Conservation (phyloP, 2,888 invertebrate species). For the Zeuzera pyrina region DNA sequence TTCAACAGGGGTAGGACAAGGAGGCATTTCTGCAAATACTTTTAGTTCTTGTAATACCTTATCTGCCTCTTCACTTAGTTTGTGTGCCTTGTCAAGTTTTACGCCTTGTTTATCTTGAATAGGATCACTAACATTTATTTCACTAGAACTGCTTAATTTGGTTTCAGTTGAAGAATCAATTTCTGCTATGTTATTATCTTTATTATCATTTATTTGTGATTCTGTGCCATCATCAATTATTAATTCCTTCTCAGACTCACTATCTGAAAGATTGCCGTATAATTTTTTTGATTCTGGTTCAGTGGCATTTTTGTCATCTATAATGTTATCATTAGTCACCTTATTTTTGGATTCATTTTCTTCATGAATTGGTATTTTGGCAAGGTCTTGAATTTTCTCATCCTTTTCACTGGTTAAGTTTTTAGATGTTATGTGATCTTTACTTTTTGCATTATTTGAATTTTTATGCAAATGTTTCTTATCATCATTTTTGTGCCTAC, state of each 20-base stretch:
- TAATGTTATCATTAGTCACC: conserved; percentile 11
- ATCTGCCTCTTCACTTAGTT: conserved; percentile 38
- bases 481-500: conserved; percentile 9
- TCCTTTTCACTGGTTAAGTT: too few species aligned
- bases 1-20: conserved; percentile 24
- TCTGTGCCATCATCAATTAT: conserved; percentile 28
- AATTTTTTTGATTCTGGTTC: conserved; percentile 8
- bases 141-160: conserved; percentile 1
- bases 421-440: conserved; percentile 18
- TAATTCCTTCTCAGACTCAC: conserved; percentile 42
- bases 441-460: too few species aligned
- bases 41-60: conserved; percentile 30
- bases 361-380: too few species aligned
- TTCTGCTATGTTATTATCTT: conserved; percentile 19
- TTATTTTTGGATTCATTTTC: conserved; percentile 12
- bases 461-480: too few species aligned
- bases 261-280: conserved; percentile 24
- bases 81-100: conserved; percentile 44
- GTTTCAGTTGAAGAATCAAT: conserved; percentile 10
- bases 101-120: conserved; percentile 27
- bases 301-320: conserved; percentile 11
- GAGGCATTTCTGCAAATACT: conserved; percentile 44
- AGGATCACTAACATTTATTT: too few species aligned
- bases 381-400: too few species aligned
- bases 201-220: conserved; percentile 21